These are phyloP conservation scores for Ormyrus labotus DNA, from an alignment of 2,888 invertebrate genomes.

Conservation along the genomic window DNA sequence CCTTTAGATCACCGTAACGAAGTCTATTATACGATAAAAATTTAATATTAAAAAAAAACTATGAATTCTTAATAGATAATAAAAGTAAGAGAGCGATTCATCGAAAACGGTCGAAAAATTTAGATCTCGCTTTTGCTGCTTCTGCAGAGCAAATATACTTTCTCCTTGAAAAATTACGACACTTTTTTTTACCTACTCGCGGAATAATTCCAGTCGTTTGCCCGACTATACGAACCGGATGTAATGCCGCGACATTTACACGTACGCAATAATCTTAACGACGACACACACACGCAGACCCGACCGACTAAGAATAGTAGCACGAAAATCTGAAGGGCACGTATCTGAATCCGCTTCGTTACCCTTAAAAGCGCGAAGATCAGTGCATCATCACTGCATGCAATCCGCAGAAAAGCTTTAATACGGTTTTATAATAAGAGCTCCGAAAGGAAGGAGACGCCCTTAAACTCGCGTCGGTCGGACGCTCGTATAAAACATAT, in stretches of 20 bases:
- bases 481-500: slow-evolving; percentile 2
- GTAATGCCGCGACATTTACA: not conserved
- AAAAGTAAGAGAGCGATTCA: too few species aligned
- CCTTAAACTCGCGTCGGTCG: not conserved
- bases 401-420: not conserved
- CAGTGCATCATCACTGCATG: not conserved
- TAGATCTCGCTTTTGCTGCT: too few species aligned
- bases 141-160: not conserved
- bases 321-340: slow-evolving; percentile 21
- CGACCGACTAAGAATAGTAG: slow-evolving; percentile 1
- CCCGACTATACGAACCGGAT: not conserved
- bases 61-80: too few species aligned
- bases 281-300: not conserved
- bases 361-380: slow-evolving; percentile 10
- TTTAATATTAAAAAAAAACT: too few species aligned
- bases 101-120: too few species aligned
- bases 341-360: slow-evolving; percentile 38
- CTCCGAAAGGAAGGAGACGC: too few species aligned
- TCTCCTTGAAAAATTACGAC: slow-evolving; percentile 5
- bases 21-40: too few species aligned
- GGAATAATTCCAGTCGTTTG: not conserved
- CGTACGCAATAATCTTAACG: not conserved
- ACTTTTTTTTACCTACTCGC: not conserved
- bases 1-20: too few species aligned
- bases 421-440: not conserved